phyloP scores from a whole-genome alignment of 2,113 vertebrate species.

The Etheostoma spectabile region DNA sequence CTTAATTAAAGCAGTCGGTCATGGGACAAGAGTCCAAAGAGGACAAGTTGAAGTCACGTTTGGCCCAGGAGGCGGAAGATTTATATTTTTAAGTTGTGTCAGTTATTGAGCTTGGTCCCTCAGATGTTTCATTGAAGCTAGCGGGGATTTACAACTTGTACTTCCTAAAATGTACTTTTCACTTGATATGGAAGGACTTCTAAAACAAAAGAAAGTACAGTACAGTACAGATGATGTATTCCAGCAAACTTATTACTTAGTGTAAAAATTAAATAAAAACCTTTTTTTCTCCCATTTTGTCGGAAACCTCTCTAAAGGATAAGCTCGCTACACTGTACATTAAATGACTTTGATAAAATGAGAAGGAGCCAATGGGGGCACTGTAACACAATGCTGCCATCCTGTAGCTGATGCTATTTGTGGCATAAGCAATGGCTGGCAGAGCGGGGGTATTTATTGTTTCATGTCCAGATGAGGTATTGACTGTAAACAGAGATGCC shows the following conservation, averaged over 20 bases:
- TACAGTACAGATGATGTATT: background rate
- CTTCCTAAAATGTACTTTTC: background rate
- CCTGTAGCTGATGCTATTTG: slow-evolving; percentile 71
- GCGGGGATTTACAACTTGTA: slow-evolving; percentile 1
- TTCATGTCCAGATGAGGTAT: slow-evolving; percentile 76
- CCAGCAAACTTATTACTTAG: background rate
- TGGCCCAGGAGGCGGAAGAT: slow-evolving; percentile 54
- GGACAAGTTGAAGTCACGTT: slow-evolving; percentile 55
- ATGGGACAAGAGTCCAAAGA: slow-evolving; percentile 61
- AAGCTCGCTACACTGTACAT: slow-evolving; percentile 55
- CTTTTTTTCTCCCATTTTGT: background rate
- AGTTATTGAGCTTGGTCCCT: slow-evolving; percentile 44
- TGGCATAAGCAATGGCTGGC: slow-evolving; percentile 62
- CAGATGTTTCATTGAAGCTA: slow-evolving; percentile 31
- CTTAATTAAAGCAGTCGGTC: slow-evolving; percentile 79
- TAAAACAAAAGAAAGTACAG: background rate
- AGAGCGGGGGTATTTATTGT: slow-evolving; percentile 63
- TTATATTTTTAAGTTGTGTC: slow-evolving; percentile 56
- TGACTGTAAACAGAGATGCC: slow-evolving; percentile 75
- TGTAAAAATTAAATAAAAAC: background rate
- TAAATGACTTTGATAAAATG: slow-evolving; percentile 75
- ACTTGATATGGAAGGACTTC: background rate
- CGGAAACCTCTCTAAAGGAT: background rate
- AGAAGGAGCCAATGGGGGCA: slow-evolving; percentile 22
- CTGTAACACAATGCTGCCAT: slow-evolving; percentile 69